Evolutionary conservation across 2,888 invertebrate genomes (phyloP).

Genomic region (Orthosia gracilis): DNA sequence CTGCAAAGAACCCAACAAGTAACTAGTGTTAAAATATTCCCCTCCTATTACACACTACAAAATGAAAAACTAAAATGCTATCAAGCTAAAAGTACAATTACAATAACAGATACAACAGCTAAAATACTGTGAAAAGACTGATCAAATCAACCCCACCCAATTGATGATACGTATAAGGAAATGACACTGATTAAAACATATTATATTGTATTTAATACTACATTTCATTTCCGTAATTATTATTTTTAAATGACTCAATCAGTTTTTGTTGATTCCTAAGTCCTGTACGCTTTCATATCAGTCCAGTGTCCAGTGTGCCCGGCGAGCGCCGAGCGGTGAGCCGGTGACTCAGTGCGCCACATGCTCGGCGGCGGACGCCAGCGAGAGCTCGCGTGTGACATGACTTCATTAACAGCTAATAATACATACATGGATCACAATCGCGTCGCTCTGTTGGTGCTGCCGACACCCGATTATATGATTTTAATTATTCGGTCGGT

Average conservation of each 20-base stretch:
- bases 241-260: no score
- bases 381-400: not conserved
- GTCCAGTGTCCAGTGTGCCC: no score
- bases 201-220: no score
- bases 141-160: not conserved
- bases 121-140: not conserved
- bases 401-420: constrained; percentile 8
- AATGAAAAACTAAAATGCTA: not conserved
- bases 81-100: not conserved
- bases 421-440: constrained; percentile 6
- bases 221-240: no score
- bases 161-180: not conserved
- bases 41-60: not conserved
- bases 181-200: not conserved
- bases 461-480: not conserved
- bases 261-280: no score
- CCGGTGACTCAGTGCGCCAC: not conserved
- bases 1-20: not conserved
- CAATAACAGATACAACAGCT: not conserved
- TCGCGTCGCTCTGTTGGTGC: constrained; percentile 1
- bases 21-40: not conserved
- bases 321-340: no score
- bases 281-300: no score
- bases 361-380: not conserved
- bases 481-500: not conserved